Base-by-base conservation (phyloP, 2,888 invertebrate species). In the Andrena minutula region DNA sequence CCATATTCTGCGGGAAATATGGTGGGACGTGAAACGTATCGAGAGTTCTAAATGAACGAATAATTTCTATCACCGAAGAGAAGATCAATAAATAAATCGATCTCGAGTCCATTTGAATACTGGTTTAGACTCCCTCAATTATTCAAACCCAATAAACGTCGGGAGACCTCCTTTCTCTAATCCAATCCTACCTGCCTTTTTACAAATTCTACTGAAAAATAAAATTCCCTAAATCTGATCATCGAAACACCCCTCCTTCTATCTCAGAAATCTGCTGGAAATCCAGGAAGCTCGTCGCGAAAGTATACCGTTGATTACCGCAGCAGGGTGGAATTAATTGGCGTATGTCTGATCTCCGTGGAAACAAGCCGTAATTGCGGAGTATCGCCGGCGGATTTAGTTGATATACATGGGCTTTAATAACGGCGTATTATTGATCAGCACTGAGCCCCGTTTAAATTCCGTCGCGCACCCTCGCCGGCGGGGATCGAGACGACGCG, bases 361-460 rank as follows among this genome's bases (percentile, higher is more conserved):
- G 85, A 89, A 85, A 86, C 86, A 83, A 23, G 65, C 68, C 83
- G 73, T 89, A 88, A 90, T 86, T 90, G 88, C 75, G 72, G 80
- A 77, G 83, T 85, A 87, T 83, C 81, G 64, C 28, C 73, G 69
- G 60, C 56, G 84, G 83, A 87, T 89, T 89, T 88, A 75, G 56
- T 79, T 86, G 84, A 86, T 87, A 83, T 81, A 86, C 80, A 84
- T 79, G 79, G 87, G 87, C 88, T 86, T 88, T 90, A 90, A 90
- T 89, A 88, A 89, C 69, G 88, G 88, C 86, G 86, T 85, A 88
- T 90, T 91, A 91, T 91, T 86, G 91, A 91, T 91, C 92, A 88
- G 88, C 26, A 63, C 82, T 77, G 88, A 90, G 86, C 86, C 90
- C 86, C 86, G 87, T 92, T 89, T 82, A 88, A 92, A 90, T 91